Evolutionary conservation across 2,113 vertebrate genomes (phyloP), one percentile per base, ranked within the genome.

Genomic region (Tenebrosternarchus preto): DNA sequence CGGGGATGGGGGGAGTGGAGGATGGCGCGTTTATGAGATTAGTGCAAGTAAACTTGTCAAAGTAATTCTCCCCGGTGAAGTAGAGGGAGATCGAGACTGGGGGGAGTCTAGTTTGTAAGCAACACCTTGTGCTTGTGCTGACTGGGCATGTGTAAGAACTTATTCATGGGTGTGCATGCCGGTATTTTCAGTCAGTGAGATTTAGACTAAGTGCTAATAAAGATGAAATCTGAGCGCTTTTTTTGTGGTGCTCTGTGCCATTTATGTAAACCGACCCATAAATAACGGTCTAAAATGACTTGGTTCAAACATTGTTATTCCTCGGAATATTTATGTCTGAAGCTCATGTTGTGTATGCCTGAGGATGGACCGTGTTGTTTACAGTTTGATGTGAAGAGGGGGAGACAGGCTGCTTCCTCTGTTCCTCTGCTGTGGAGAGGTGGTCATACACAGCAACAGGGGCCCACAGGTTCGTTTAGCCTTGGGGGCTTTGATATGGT

Each of bases 21-120:
- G 39, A 12, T 9, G 15, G 87, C 73, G 86, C 86, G 88, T 91
- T 92, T 92, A 93, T 91, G 86, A 93, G 91, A 92, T 92, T 92
- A 92, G 80, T 83, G 76, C 83, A 86, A 89, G 90, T 87, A 93
- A 93, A 92, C 84, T 91, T 91, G 83, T 85, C 80, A 78, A 85
- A 88, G 76, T 88, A 78, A 89, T 88, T 90, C 82, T 50, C 80
- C 83, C 33, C 74, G 70, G 20, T 50, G 60, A 78, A 72, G 69
- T 24, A 76, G 66, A 83, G 78, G 84, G 81, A 25, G 60, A 29
- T 64, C 78, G 69, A 74, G 19, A 39, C 57, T 43, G 12, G 66
- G 78, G 29, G 29, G 33, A 73, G 73, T 80, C 57, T 63, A 80
- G 53, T 72, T 80, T 33, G 57, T 33, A 70, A 73, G 29, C 39